Evolutionary conservation across 2,113 vertebrate species (phyloP).

Genomic region (Scomber colias): DNA sequence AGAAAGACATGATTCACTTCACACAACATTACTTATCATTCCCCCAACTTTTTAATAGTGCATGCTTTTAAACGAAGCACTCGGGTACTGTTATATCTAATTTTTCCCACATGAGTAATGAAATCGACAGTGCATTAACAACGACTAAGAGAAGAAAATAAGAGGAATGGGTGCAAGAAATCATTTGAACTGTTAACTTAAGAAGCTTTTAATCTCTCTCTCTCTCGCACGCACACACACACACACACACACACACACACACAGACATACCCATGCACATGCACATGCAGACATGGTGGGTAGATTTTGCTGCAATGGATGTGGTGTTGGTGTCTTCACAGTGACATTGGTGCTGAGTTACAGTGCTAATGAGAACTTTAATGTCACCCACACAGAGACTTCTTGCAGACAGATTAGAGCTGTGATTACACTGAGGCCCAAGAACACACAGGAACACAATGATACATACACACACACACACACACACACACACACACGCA

Average conservation of each 20-base stretch:
- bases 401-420: constrained; percentile 76
- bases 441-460: constrained; percentile 59
- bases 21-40: constrained; percentile 18
- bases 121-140: constrained; percentile 30
- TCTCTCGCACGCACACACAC: constrained; percentile 19
- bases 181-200: constrained; percentile 32
- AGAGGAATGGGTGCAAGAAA: constrained; percentile 33
- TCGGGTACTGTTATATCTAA: constrained; percentile 35
- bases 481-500: no score
- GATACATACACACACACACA: constrained; percentile 27
- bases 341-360: constrained; percentile 79
- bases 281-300: constrained; percentile 40
- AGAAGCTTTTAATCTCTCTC: constrained; percentile 47
- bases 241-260: constrained; percentile 10
- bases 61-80: constrained; percentile 24
- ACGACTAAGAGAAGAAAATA: constrained; percentile 36
- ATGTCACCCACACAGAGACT: constrained; percentile 81
- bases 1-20: constrained; percentile 34
- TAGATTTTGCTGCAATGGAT: constrained; percentile 65
- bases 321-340: constrained; percentile 76
- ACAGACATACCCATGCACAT: constrained; percentile 12
- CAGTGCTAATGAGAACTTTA: constrained; percentile 83
- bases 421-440: constrained; percentile 73
- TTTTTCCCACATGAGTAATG: constrained; percentile 39
- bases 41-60: constrained; percentile 42